Conservation (phyloP, 2,888 invertebrate genomes). For the Brachypalpus laphriformis region DNA sequence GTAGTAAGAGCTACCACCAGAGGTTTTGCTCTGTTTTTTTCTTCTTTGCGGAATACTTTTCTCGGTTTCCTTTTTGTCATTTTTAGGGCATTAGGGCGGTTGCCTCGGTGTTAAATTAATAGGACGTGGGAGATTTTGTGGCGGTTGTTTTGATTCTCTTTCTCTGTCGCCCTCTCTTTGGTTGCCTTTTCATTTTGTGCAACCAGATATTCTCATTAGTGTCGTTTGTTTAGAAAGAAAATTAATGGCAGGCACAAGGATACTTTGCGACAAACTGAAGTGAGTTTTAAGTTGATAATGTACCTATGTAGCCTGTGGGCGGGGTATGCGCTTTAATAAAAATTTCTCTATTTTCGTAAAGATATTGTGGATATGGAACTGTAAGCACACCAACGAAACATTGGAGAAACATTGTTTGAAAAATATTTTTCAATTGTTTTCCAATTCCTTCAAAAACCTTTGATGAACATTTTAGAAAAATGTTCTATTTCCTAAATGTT, state of each 20-base stretch:
- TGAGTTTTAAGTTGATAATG: not conserved
- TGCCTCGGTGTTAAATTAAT: slow-evolving; percentile 62
- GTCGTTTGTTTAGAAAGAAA: slow-evolving; percentile 20
- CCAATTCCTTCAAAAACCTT: too few relatives aligned
- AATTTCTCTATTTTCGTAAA: too few relatives aligned
- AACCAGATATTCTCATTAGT: slow-evolving; percentile 56
- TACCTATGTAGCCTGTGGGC: too few relatives aligned
- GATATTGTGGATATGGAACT: too few relatives aligned
- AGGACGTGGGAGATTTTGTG: slow-evolving; percentile 52
- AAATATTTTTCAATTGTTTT: too few relatives aligned
- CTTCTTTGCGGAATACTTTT: slow-evolving; percentile 22
- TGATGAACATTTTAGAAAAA: too few relatives aligned
- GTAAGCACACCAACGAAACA: too few relatives aligned
- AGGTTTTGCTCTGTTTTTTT: too few relatives aligned
- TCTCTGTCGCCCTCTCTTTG: slow-evolving; percentile 19
- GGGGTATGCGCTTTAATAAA: too few relatives aligned
- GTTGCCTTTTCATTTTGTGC: slow-evolving; percentile 19
- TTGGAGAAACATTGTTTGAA: too few relatives aligned
- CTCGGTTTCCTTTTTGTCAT: slow-evolving; percentile 34
- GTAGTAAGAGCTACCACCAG: not conserved
- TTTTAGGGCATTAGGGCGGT: slow-evolving; percentile 68
- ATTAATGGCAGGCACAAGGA: slow-evolving; percentile 23
- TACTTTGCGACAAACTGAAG: not conserved
- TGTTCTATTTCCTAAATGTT: too few relatives aligned
- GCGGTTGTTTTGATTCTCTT: slow-evolving; percentile 35